Base-by-base conservation (phyloP, 1,140 invertebrate genomes). In the Oreohelix idahoensis region DNA sequence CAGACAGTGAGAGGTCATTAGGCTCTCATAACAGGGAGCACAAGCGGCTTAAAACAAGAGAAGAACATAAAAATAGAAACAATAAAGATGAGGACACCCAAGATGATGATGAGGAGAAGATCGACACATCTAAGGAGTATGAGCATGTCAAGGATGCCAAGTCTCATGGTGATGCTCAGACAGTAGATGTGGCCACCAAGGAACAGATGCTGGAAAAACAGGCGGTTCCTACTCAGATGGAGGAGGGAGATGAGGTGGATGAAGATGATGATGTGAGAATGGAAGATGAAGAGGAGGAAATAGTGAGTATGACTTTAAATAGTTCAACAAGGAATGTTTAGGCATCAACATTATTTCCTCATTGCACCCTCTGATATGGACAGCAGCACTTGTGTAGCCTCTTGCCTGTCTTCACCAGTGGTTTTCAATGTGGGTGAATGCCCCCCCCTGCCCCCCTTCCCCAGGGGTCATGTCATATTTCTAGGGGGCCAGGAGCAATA, bases 61-160 rank as follows among this genome's bases (percentile, higher is more conserved):
- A 96, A 94, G 11, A 92, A 53, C 29, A 77, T 39, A 32, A 0
- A 15, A 23, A 74, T n/a, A 53, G 63, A 36, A 42, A 70, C 17
- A 17, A 75, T 51, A 13, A 36, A 86, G 75, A 79, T 17, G 15
- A 82, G 49, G 32, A 71, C 5, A 53, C 42, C n/a, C 74, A 82
- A n/a, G 79, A 78, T 4, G n/a, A 71, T 38, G 83, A 87, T 32
- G 74, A 79, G 23, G 66, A 82, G n/a, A 69, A 32, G 10, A 58
- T n/a, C 26, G 79, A 83, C 1, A 84, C 86, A 66, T 85, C 95
- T 1, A 96, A 97, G 73, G 93, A 96, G 66, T 98, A 96, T 91
- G 95, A 98, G 92, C 97, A 98, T 91, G 95, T 98, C 0, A 95
- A 96, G 86, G 95, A 97, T 86, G 94, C 96, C 0, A 95, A 96